phyloP scores from a whole-genome alignment of 2,113 vertebrate genomes.

The Pterocles gutturalis region DNA sequence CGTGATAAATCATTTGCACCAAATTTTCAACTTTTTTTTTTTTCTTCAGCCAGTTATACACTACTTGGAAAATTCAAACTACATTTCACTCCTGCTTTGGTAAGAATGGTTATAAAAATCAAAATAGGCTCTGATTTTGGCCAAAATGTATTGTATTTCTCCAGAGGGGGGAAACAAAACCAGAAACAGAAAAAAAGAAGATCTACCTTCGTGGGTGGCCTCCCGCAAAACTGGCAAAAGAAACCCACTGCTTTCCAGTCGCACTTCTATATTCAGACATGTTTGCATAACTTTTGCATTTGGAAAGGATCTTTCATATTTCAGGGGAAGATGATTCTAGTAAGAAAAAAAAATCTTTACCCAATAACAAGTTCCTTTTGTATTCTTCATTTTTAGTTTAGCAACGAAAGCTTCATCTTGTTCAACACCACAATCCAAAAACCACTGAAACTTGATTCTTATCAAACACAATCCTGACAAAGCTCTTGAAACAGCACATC shows the following conservation, averaged over 20 bases:
- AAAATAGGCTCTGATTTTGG: background rate
- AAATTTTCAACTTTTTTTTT: background rate
- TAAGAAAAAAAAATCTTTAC: background rate
- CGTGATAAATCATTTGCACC: background rate
- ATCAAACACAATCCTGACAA: background rate
- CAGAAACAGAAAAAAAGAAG: constrained; percentile 6
- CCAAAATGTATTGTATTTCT: constrained; percentile 20
- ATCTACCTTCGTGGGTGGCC: constrained; percentile 59
- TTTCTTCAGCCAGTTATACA: background rate
- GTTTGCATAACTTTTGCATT: constrained; percentile 70
- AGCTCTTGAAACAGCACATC: background rate
- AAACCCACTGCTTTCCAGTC: constrained; percentile 56
- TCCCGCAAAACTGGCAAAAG: constrained; percentile 61
- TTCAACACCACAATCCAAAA: background rate
- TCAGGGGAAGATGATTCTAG: constrained; percentile 39
- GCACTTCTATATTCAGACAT: constrained; percentile 57
- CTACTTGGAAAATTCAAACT: background rate
- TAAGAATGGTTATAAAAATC: background rate
- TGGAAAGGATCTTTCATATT: constrained; percentile 58
- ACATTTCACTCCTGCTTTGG: background rate
- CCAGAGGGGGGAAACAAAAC: background rate
- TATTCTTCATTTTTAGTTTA: background rate
- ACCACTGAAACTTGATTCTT: background rate
- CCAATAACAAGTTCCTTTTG: constrained; percentile 32
- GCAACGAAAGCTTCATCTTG: background rate